Evolutionary conservation across 2,888 invertebrate species (phyloP).

Genomic region (Caenorhabditis sp.): DNA sequence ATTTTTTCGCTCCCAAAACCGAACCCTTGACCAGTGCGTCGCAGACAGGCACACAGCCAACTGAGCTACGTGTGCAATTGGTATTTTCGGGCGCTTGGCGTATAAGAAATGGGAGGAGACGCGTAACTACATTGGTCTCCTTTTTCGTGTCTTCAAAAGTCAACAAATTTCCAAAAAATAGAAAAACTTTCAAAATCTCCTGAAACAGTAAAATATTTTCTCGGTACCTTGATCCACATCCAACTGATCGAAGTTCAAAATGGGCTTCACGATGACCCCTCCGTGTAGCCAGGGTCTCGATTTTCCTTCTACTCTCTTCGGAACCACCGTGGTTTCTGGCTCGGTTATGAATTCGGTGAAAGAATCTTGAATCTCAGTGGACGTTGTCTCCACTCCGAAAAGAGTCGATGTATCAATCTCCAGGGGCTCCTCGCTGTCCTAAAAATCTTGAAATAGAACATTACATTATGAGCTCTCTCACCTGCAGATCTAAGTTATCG

Average conservation of each 20-base stretch:
- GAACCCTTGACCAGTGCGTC: no score
- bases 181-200: not conserved
- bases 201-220: not conserved
- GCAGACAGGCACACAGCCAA: no score
- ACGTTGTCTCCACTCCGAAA: slow-evolving; percentile 61
- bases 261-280: slow-evolving; percentile 67
- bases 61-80: no score
- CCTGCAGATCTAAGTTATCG: slow-evolving; percentile 57
- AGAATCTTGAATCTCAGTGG: slow-evolving; percentile 8
- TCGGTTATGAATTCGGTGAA: slow-evolving; percentile 1
- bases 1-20: no score
- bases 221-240: slow-evolving; percentile 64
- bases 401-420: slow-evolving; percentile 69
- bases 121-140: no score
- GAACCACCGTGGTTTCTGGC: slow-evolving; percentile 7
- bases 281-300: slow-evolving; percentile 58
- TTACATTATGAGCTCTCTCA: not conserved
- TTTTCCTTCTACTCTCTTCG: slow-evolving; percentile 17
- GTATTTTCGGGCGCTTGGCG: no score
- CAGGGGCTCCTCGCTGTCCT: slow-evolving; percentile 65
- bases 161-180: no score
- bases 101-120: no score
- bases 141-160: no score
- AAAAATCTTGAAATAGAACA: not conserved
- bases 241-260: slow-evolving; percentile 63